Conservation (phyloP, 2,888 invertebrate species). For the Eulithis prunata region DNA sequence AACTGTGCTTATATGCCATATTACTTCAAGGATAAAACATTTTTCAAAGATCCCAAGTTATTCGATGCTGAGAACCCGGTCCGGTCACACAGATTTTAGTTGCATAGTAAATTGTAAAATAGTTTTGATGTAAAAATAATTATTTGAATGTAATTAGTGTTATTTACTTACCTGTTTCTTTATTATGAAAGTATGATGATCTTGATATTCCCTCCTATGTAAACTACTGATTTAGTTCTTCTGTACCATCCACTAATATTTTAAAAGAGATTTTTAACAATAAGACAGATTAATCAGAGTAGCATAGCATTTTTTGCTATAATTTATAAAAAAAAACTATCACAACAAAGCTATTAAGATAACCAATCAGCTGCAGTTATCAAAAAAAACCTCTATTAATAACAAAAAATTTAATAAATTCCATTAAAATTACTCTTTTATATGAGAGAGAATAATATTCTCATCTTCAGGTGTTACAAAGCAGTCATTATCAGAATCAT, state of each 20-base stretch:
- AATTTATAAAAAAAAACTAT: not conserved
- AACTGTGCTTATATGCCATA: conserved; percentile 92
- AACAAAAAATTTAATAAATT: conserved; percentile 29
- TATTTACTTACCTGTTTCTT: not conserved
- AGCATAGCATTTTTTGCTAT: not conserved
- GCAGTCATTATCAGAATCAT: conserved; percentile 78
- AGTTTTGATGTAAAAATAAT: conserved; percentile 16
- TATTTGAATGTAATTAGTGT: conserved; percentile 11
- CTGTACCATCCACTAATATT: not conserved
- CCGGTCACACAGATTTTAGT: conserved; percentile 88
- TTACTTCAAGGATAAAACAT: conserved; percentile 91
- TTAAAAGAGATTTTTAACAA: not conserved
- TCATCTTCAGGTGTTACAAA: conserved; percentile 72
- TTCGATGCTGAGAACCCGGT: conserved; percentile 95
- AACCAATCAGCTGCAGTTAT: no score
- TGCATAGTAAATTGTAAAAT: conserved; percentile 24
- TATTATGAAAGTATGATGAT: not conserved
- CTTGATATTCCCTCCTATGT: no score
- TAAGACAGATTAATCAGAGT: not conserved
- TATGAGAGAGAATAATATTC: conserved; percentile 61
- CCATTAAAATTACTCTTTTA: conserved; percentile 46
- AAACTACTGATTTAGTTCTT: no score
- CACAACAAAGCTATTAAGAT: not conserved
- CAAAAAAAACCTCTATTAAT: conserved; percentile 4
- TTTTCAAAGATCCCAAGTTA: conserved; percentile 93